Base-by-base conservation (phyloP, 2,797 vertebrate species). In the Gouania willdenowi region DNA sequence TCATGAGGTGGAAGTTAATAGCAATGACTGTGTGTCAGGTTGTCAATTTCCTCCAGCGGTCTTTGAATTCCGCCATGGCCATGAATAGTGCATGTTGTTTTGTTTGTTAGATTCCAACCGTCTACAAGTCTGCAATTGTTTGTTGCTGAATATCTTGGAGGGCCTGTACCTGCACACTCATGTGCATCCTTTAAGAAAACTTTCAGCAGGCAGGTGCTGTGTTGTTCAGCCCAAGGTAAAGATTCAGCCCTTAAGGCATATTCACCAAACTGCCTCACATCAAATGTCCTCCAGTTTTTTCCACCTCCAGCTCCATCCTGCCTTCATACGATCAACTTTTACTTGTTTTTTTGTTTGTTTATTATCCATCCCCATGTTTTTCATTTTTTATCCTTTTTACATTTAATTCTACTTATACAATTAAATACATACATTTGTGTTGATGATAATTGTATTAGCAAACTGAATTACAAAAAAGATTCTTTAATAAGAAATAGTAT, bases 1-100 rank as follows among this genome's bases (percentile, higher is more conserved):
- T 89, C 79, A 74, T 58, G 77, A 83, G 79, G 75, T 77, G 71
- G 66, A 84, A 75, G 84, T 88, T 90, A 87, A 92, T 88, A 89
- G 73, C 82, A 83, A 72, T 72, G 82, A 82, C 82, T 81, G 67
- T 78, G 70, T 83, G 83, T 87, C 82, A 85, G 74, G 41, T 80
- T 89, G 83, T 89, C 85, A 87, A 73, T 82, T 83, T 75, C 67
- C 64, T 71, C 68, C 64, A 70, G 63, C 60, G 60, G 71, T 53
- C 72, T 85, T 81, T 82, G 79, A 85, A 74, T 72, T 66, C 70
- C 74, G 75, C 34, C 74, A n/a, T 69, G 73, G 72, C 76, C 81
- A 86, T 88, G 84, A 88, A 90, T 89, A 87, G 82, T 89, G 80
- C 57, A 88, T 88, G 83, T 81, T 88, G 75, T 85, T 86, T 82